Base-by-base conservation (phyloP, 2,797 vertebrate genomes). In the Enteromius mattozi region DNA sequence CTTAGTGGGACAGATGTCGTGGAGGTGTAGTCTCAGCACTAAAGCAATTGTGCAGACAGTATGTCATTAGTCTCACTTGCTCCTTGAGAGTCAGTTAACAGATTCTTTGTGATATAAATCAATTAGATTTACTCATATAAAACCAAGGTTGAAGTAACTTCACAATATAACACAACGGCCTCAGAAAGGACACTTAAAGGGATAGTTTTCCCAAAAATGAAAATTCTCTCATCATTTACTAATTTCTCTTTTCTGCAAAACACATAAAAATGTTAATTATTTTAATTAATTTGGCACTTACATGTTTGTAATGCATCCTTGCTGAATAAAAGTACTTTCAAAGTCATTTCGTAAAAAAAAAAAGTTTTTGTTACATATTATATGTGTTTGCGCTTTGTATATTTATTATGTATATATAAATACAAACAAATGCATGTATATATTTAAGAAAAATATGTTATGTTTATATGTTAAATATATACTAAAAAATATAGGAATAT, bases 1-100 rank as follows among this genome's bases (percentile, higher is more conserved):
- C 66, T 71, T 56, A 70, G 45, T 42, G 78, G 27, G 78, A 69
- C 49, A 71, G 33, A 81, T 71, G 68, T 40, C 51, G 21, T 37
- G 30, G 7, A 37, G 30, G 33, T 68, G 30, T 68, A 51, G 63
- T 24, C 45, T 51, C 45, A 35, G 35, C 12, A 69, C 63, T 68
- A 49, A 68, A 51, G 78, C 45, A 33, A 35, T 49, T 35, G 45
- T 49, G 78, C 40, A 49, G 61, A 80, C n/a, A 66, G 27, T 6
- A n/a, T 79, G 17, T 66, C 61, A 79, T 66, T 33, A n/a, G 1
- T 30, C 24, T 65, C 49, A 75, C 49, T 75, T 45, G 76, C n/a
- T 63, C 8, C 14, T 30, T 37, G 30, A 75, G 27, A 42, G 54
- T 77, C 35, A 1, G 35, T 12, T 40, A 24, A 77, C 13, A 2